Evolutionary conservation across 2,113 vertebrate species (phyloP), one percentile per base, ranked within the genome.

Genomic region (Nymphicus hollandicus): DNA sequence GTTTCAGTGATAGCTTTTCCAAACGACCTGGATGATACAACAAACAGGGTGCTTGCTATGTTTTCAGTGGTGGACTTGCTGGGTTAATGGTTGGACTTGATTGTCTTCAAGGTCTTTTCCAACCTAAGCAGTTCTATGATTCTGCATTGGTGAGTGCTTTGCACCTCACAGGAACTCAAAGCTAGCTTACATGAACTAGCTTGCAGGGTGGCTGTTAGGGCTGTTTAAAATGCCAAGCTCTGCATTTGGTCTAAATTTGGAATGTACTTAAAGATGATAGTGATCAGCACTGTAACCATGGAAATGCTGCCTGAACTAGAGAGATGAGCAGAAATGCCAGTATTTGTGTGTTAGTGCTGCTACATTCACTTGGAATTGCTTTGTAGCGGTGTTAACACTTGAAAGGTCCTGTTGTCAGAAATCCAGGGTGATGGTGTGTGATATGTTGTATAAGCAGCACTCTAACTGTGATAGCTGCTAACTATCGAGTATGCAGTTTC

Each of bases 261-360:
- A 49, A 72, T 35, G 64, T 37, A 37, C 31, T 81, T 78, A 82
- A 91, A 90, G 70, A 46, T 43, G 68, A 9, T 58, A 85, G 46
- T 52, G 69, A 86, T 91, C 85, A 86, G 15, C 53, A 6, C 29
- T 33, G 88, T 96, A 95, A 93, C 93, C 91, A 88, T 92, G 88
- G 93, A 70, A 93, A 88, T 92, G 81, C 74, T 91, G 82, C 80
- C 91, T 90, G 72, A 81, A 23, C 27, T 41, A 6, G 4, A 17
- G 66, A 81, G 85, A 55, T 19, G 77, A 56, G 10, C 69, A 92
- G 81, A 70, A 86, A 35, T n/a, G 29, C 22, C 85, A 17, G 18
- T 29, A 12, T 58, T 80, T 47, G 58, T 89, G 72, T 73, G 47
- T 61, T 41, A 37, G 39, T 85, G 60, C 60, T 55, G 11, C 76